Percentiles rank a stretch among this genome's conserved stretches.
These are phyloP conservation scores for Neosilurus hyrtlii DNA, from an alignment of 2,797 vertebrate genomes.

Conservation along the genomic window DNA sequence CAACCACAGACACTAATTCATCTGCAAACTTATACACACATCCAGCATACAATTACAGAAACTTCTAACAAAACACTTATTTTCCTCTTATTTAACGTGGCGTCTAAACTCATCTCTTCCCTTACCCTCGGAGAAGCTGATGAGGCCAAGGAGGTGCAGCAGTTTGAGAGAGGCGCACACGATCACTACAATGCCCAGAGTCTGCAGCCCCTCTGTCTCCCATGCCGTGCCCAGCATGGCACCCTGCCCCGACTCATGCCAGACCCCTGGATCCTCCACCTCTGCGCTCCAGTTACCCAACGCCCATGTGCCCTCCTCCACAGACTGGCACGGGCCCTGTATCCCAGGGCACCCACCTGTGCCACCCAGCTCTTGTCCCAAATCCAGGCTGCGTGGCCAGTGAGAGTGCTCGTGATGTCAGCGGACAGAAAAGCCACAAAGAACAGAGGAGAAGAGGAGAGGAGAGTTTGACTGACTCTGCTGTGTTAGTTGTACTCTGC, in stretches of 20 bases:
- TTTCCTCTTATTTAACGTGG: not conserved
- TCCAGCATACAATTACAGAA: not conserved
- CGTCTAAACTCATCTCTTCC: not conserved
- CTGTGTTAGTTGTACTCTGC: conserved; percentile 42
- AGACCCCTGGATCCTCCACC: conserved; percentile 62
- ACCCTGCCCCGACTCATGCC: conserved; percentile 71
- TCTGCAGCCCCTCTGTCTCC: conserved; percentile 98
- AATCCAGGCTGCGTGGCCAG: conserved; percentile 62
- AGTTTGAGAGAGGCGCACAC: conserved; percentile 96
- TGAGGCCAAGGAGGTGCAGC: conserved; percentile 96
- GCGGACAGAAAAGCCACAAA: conserved; percentile 53
- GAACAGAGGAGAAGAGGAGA: conserved; percentile 18
- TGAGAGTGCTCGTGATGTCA: conserved; percentile 3
- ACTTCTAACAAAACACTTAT: not conserved
- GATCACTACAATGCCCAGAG: conserved; percentile 97
- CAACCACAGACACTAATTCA: not conserved
- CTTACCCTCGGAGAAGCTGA: conserved; percentile 99
- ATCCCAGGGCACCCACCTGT: conserved; percentile 66
- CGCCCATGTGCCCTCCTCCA: conserved; percentile 64
- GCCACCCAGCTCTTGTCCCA: conserved; percentile 62
- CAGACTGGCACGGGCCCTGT: conserved; percentile 62
- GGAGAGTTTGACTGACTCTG: conserved; percentile 48
- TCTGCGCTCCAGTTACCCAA: conserved; percentile 73
- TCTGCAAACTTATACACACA: not conserved
- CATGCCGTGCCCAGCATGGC: conserved; percentile 90